phyloP scores from a whole-genome alignment of 2,888 invertebrate genomes.

The Cyclophora albipunctata region DNA sequence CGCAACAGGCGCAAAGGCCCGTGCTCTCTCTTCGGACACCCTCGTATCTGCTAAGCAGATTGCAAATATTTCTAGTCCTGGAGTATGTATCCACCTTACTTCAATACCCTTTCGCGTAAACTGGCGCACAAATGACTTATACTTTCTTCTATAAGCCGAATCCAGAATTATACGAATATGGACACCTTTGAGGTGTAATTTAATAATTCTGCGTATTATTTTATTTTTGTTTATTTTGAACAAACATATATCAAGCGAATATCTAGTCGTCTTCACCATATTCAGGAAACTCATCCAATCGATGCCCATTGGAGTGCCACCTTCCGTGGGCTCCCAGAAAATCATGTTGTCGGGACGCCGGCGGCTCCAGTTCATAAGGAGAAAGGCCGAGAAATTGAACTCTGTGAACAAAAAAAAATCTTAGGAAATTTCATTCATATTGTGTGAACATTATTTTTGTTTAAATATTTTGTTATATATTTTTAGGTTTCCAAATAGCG shows the following conservation, averaged over 20 bases:
- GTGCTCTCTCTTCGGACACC: background rate
- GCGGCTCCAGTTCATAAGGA: background rate
- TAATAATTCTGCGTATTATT: background rate
- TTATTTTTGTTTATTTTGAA: background rate
- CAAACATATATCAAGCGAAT: background rate
- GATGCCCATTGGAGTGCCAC: background rate
- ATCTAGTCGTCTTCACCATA: background rate
- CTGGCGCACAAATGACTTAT: background rate
- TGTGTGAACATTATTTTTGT: too few relatives aligned
- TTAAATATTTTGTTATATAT: too few relatives aligned
- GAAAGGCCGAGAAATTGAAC: background rate
- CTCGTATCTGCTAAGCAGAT: background rate
- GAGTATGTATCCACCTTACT: background rate
- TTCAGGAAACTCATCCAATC: background rate
- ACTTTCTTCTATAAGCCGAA: background rate
- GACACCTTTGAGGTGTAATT: background rate
- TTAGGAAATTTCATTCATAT: too few relatives aligned
- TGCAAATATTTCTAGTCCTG: rapidly evolving
- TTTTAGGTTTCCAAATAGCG: too few relatives aligned
- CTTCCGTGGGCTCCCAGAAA: too few relatives aligned
- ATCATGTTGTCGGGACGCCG: too few relatives aligned
- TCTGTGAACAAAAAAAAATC: too few relatives aligned
- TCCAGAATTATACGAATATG: background rate
- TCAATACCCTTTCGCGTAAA: background rate
- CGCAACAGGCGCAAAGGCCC: background rate